These are phyloP conservation scores for Tachystola acroxantha DNA, from an alignment of 2,888 invertebrate genomes.

Conservation along the genomic window DNA sequence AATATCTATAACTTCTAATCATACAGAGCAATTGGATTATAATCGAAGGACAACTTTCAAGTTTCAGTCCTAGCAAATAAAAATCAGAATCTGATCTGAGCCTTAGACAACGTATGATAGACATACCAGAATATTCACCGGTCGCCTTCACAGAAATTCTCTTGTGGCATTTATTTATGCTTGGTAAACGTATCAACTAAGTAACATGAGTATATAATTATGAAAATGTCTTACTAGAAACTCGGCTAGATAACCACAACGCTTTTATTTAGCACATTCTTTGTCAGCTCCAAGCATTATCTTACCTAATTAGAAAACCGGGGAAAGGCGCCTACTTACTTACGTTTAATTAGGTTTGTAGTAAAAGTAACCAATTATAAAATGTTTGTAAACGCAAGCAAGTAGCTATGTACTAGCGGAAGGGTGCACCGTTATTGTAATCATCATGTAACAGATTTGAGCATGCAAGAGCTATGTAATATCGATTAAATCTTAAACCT, in stretches of 20 bases:
- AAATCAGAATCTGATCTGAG: too few relatives aligned
- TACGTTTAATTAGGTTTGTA: slow-evolving; percentile 23
- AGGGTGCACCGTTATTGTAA: slow-evolving; percentile 28
- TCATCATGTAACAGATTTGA: slow-evolving; percentile 25
- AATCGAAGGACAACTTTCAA: too few relatives aligned
- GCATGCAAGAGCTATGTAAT: slow-evolving; percentile 22
- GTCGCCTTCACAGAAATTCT: too few relatives aligned
- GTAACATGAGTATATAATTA: too few relatives aligned
- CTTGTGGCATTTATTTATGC: background rate
- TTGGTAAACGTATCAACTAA: background rate
- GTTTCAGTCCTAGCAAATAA: too few relatives aligned
- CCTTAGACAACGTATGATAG: too few relatives aligned
- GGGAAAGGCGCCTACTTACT: slow-evolving; percentile 4
- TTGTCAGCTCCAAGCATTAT: slow-evolving; percentile 11
- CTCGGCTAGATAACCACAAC: background rate
- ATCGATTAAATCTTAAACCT: slow-evolving; percentile 3
- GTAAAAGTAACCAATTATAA: slow-evolving; percentile 38
- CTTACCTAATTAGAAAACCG: slow-evolving; percentile 15
- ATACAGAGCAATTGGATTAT: too few relatives aligned
- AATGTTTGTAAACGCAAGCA: slow-evolving; percentile 29
- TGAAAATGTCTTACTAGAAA: background rate
- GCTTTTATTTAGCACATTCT: slow-evolving; percentile 5
- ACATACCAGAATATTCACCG: too few relatives aligned
- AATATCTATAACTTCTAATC: too few relatives aligned
- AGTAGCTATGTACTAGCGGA: slow-evolving; percentile 29